Conservation (phyloP, 2,113 vertebrate genomes). For the Arenaria interpres region DNA sequence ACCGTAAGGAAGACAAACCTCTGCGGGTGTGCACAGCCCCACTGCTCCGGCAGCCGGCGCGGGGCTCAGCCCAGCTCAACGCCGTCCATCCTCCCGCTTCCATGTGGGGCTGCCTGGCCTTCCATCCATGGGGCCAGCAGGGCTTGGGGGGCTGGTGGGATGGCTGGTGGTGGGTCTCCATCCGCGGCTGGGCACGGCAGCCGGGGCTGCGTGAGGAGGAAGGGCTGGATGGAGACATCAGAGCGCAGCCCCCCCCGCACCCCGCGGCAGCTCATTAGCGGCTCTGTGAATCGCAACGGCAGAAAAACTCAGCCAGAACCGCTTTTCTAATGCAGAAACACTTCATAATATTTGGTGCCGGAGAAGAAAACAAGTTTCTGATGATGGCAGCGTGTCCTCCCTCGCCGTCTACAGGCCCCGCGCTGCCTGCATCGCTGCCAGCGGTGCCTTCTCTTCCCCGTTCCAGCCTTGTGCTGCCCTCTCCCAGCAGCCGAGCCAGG, state of each 20-base stretch:
- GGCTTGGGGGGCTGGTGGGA: neutral
- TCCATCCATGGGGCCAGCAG: neutral
- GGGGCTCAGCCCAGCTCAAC: neutral
- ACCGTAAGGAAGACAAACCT: neutral
- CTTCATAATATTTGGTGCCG: conserved; percentile 59
- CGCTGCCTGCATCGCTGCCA: neutral
- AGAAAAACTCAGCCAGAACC: conserved; percentile 33
- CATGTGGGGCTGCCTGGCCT: neutral
- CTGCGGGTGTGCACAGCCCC: neutral
- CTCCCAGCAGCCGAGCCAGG: neutral
- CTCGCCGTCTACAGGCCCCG: neutral
- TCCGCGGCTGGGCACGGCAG: rapidly evolving
- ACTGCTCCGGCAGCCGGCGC: rapidly evolving
- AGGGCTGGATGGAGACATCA: conserved; percentile 19
- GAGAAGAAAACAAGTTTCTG: conserved; percentile 41
- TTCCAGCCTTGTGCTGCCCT: too few species aligned
- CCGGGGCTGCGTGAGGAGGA: neutral
- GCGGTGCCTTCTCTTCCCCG: neutral
- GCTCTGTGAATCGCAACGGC: neutral
- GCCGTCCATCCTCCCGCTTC: rapidly evolving
- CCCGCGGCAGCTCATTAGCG: neutral
- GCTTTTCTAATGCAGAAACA: conserved; percentile 33
- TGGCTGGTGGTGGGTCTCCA: rapidly evolving
- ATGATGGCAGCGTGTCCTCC: conserved; percentile 3
- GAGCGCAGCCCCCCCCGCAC: rapidly evolving